Evolutionary conservation across 2,888 invertebrate species (phyloP).

Genomic region (Aphidius colemani): DNA sequence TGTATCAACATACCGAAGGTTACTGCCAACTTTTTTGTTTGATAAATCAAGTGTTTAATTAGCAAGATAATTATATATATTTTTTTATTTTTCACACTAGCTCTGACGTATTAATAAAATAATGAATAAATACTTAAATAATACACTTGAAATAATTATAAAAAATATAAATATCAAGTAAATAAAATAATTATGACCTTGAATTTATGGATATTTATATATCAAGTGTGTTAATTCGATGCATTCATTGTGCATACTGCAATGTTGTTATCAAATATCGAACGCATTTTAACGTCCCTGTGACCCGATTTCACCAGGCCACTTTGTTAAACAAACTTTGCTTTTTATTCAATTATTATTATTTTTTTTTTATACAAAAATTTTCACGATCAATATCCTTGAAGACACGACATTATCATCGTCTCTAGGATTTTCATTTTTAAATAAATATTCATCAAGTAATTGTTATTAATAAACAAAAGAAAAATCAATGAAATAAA

Average conservation of each 20-base stretch:
- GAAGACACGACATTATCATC: constrained; percentile 28
- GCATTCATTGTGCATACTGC: constrained; percentile 14
- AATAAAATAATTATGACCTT: too few species aligned
- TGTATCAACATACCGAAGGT: too few species aligned
- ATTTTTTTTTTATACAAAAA: constrained; percentile 2
- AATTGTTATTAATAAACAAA: neutral
- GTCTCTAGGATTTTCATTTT: constrained; percentile 29
- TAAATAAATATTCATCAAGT: neutral
- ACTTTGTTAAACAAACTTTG: constrained; percentile 10
- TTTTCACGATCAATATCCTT: constrained; percentile 35
- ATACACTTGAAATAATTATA: too few species aligned
- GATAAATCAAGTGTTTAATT: too few species aligned
- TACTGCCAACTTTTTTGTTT: too few species aligned
- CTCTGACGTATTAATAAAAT: too few species aligned
- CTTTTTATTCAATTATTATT: neutral
- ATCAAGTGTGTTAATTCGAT: too few species aligned
- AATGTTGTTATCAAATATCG: neutral
- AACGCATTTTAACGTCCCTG: constrained; percentile 12
- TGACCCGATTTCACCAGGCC: constrained; percentile 30
- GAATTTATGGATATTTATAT: too few species aligned
- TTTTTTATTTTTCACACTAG: too few species aligned
- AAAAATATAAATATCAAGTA: too few species aligned
- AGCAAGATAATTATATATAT: too few species aligned
- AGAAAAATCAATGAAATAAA: constrained; percentile 1
- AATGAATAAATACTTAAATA: too few species aligned